Evolutionary conservation across 2,888 invertebrate species (phyloP), one percentile per base, ranked within the genome.

Genomic region (Amblyjoppa fuscipennis): DNA sequence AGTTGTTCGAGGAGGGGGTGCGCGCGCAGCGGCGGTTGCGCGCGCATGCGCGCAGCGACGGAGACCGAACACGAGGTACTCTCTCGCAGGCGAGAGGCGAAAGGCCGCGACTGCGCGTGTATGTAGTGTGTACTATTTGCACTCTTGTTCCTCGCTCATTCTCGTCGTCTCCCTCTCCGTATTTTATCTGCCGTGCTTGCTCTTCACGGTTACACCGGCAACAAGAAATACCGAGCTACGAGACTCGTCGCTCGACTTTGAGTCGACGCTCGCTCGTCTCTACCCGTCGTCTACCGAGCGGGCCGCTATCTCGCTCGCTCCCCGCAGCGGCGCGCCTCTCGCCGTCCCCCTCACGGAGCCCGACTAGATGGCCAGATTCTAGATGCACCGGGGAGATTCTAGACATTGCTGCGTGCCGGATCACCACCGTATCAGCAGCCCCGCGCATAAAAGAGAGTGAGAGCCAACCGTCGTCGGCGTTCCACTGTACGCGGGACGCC

Each of bases 201-300:
- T 49, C 64, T 76, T 77, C 56, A 66, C 76, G 61, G 59, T 80
- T 68, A 66, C 75, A 56, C 75, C 51, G 25, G 41, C 49, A 69
- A 75, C 84, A 84, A 84, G 84, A 84, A 84, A 84, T 84, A 74
- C 77, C 84, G 61, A 81, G 61, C 81, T 77, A 81, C 81, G 81
- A 76, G 81, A 78, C 81, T 84, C 84, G 84, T 84, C 81, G 84
- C 84, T 84, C 84, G 84, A 81, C 81, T 84, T 84, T 84, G 75
- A 83, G 80, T 83, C 69, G 45, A 61, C 61, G 56, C 45, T 59
- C 56, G 69, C 71, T 82, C 75, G 75, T 80, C 78, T 74, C 41
- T n/a, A 9, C 51, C 64, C 64, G 59, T 20, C 20, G 76, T 81
- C 66, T 70, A 70, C 79, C 76, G 75, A 73, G 84, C 77, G 77